Percentiles rank a stretch among this genome's conserved stretches.
These are phyloP conservation scores for Tachyglossus aculeatus DNA, from an alignment of 2,797 vertebrate genomes.

Conservation along the genomic window DNA sequence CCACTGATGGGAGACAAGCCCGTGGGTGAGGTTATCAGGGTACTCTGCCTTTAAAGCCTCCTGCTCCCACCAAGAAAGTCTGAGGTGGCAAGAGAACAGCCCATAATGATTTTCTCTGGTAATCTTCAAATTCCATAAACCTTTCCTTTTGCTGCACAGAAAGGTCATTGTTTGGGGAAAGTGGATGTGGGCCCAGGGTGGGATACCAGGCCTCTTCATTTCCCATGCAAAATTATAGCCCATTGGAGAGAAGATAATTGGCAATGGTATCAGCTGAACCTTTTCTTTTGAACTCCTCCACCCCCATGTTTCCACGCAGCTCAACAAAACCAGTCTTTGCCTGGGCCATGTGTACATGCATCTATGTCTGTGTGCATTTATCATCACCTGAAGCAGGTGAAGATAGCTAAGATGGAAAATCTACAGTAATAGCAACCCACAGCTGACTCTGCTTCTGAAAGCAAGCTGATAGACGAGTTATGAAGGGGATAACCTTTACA, in stretches of 20 bases:
- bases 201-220: constrained; percentile 66
- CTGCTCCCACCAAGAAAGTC: constrained; percentile 53
- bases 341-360: constrained; percentile 32
- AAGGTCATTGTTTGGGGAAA: constrained; percentile 65
- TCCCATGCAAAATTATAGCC: constrained; percentile 58
- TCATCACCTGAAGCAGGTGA: neutral
- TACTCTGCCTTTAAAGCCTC: constrained; percentile 41
- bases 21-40: constrained; percentile 52
- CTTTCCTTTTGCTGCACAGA: constrained; percentile 59
- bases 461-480: constrained; percentile 10
- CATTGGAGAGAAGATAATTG: constrained; percentile 41
- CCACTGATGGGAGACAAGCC: constrained; percentile 41
- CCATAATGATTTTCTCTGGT: constrained; percentile 64
- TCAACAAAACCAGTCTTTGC: neutral
- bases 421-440: neutral
- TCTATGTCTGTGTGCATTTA: constrained; percentile 42
- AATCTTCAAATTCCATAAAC: constrained; percentile 66
- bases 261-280: constrained; percentile 38
- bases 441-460: neutral
- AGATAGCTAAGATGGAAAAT: too few species aligned
- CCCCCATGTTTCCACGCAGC: neutral
- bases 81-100: constrained; percentile 50
- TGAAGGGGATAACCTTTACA: neutral
- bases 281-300: constrained; percentile 5
- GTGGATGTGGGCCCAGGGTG: constrained; percentile 65